These are phyloP conservation scores for Peromyscus aztecus DNA, from an alignment of 2,797 vertebrate genomes.

Conservation along the genomic window DNA sequence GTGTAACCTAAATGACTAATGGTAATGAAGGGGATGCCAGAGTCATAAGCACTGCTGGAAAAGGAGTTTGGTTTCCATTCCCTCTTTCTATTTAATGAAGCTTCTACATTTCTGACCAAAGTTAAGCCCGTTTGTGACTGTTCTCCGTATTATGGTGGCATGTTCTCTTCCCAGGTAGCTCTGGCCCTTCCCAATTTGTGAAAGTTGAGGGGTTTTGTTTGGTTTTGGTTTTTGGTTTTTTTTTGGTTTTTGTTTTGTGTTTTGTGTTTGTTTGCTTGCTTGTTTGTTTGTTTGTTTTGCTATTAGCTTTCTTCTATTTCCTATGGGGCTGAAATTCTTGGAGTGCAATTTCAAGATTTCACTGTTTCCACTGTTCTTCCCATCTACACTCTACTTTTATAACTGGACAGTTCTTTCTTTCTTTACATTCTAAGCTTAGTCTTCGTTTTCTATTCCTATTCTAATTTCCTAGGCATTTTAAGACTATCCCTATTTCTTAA, in stretches of 20 bases:
- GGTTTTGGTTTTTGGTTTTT: not conserved
- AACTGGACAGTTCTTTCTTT: not conserved
- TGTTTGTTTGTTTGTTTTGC: not conserved
- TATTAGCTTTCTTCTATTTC: not conserved
- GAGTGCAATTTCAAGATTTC: not conserved
- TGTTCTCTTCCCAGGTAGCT: not conserved
- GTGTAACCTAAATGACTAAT: not conserved
- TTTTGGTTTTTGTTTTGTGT: not conserved
- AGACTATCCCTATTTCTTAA: slow-evolving; percentile 53
- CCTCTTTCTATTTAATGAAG: not conserved
- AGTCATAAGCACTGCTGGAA: not conserved
- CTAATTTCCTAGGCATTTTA: not conserved
- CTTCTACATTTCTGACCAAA: not conserved
- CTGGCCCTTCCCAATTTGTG: not conserved
- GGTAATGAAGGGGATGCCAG: not conserved
- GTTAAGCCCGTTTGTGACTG: not conserved
- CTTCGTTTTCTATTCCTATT: slow-evolving; percentile 3
- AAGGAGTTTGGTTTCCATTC: not conserved
- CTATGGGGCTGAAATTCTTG: not conserved
- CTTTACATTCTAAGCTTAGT: not conserved
- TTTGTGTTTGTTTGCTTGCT: not conserved
- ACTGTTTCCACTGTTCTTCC: not conserved
- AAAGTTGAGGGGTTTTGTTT: not conserved
- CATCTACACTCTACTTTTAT: not conserved
- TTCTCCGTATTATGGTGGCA: not conserved